Evolutionary conservation across 2,888 invertebrate genomes (phyloP).

Genomic region (Conchocele bisecta): DNA sequence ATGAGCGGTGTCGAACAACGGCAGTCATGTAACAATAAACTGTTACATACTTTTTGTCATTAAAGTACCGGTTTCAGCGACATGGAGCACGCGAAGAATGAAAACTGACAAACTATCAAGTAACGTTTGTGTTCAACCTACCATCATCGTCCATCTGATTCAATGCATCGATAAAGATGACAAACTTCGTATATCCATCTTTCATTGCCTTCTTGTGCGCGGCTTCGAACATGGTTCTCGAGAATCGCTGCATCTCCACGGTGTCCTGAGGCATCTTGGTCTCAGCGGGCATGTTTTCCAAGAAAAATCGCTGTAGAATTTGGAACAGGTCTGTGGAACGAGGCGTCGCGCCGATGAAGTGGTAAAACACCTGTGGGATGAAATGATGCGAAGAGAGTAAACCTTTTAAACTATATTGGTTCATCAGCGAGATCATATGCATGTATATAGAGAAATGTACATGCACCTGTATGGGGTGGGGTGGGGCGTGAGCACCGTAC

Average conservation of each 20-base stretch:
- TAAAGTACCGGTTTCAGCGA: too few relatives aligned
- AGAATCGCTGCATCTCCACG: conserved; percentile 58
- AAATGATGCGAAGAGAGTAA: background rate
- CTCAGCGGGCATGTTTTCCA: conserved; percentile 53
- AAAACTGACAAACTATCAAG: too few relatives aligned
- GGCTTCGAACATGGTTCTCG: conserved; percentile 56
- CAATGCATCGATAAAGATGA: conserved; percentile 63
- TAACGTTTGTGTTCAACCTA: conserved; percentile 6
- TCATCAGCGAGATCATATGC: too few relatives aligned
- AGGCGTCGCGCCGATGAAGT: conserved; percentile 66
- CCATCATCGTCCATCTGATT: conserved; percentile 69
- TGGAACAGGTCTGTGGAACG: conserved; percentile 62
- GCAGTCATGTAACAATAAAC: too few relatives aligned
- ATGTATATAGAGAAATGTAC: too few relatives aligned
- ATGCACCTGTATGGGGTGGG: too few relatives aligned
- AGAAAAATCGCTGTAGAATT: conserved; percentile 58
- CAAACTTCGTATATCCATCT: conserved; percentile 45
- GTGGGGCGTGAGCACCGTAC: too few relatives aligned
- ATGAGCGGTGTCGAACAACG: too few relatives aligned
- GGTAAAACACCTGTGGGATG: conserved; percentile 61
- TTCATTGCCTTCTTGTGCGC: conserved; percentile 29
- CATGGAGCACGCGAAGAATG: too few relatives aligned
- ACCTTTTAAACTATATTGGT: too few relatives aligned
- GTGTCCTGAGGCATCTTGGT: conserved; percentile 58
- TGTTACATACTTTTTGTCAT: too few relatives aligned